Conservation (phyloP, 1,140 invertebrate species). For the Odontomachus brunneus region DNA sequence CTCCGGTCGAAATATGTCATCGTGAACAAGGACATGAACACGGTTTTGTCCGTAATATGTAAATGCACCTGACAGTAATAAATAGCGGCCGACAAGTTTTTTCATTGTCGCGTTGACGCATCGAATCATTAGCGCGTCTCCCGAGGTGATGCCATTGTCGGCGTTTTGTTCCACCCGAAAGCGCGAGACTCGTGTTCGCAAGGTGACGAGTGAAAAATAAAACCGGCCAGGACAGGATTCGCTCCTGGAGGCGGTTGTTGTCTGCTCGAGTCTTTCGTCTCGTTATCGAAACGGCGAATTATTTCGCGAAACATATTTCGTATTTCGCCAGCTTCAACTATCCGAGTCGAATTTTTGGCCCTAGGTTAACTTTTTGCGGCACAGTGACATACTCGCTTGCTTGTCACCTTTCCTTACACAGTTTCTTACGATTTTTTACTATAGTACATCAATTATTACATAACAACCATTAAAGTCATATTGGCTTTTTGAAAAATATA, state of each 20-base stretch:
- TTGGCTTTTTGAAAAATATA: too few relatives aligned
- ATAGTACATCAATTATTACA: too few relatives aligned
- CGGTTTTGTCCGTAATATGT: not conserved
- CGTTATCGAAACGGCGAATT: not conserved
- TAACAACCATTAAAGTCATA: too few relatives aligned
- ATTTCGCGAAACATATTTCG: not conserved
- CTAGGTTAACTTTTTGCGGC: too few relatives aligned
- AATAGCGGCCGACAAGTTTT: conserved; percentile 29
- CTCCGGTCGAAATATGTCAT: not conserved
- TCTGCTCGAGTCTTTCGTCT: not conserved
- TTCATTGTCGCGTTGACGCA: not conserved
- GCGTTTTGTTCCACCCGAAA: conserved; percentile 15
- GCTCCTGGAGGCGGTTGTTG: not conserved
- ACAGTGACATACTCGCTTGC: too few relatives aligned
- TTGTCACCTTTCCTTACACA: too few relatives aligned
- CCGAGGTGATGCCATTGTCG: conserved; percentile 6
- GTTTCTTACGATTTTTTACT: too few relatives aligned
- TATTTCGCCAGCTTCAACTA: not conserved
- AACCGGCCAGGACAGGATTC: not conserved
- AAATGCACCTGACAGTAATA: conserved; percentile 11
- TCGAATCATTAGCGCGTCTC: conserved; percentile 39
- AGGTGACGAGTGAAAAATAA: conserved; percentile 1
- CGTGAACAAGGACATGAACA: not conserved
- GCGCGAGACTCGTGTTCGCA: too few relatives aligned
- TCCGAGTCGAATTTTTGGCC: too few relatives aligned